phyloP scores from a whole-genome alignment of 2,113 vertebrate genomes.

The Galbula dea region DNA sequence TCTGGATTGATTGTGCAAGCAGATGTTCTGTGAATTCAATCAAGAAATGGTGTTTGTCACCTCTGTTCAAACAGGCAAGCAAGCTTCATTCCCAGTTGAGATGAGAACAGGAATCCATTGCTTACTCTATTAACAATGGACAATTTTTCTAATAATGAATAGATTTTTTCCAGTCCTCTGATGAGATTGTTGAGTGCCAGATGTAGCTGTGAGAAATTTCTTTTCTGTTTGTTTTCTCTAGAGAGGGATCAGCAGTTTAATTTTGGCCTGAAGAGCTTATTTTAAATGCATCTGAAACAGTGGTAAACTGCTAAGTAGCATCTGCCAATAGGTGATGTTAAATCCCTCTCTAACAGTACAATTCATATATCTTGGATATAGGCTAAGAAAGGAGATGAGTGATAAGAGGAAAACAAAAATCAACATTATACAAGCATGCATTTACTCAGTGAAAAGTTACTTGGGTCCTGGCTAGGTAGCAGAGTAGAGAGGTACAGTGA shows the following conservation, averaged over 20 bases:
- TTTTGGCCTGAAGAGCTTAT: background rate
- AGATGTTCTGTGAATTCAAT: constrained; percentile 46
- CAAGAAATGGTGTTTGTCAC: constrained; percentile 19
- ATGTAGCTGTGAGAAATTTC: background rate
- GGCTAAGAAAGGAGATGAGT: background rate
- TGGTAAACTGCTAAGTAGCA: background rate
- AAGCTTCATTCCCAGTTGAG: constrained; percentile 25
- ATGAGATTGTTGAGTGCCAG: constrained; percentile 8
- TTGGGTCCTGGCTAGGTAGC: background rate
- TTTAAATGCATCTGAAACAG: background rate
- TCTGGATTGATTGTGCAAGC: constrained; percentile 32
- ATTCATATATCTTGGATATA: background rate
- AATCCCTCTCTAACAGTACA: background rate
- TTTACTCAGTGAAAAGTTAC: background rate
- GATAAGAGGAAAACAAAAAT: background rate
- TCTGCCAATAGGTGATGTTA: background rate
- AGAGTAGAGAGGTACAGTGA: background rate
- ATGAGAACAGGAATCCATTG: constrained; percentile 15
- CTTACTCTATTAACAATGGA: constrained; percentile 26
- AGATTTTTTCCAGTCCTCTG: constrained; percentile 10
- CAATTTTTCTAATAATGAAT: constrained; percentile 34
- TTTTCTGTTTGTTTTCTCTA: background rate
- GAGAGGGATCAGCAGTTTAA: background rate
- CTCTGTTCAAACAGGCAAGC: constrained; percentile 17
- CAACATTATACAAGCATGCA: background rate